These are phyloP conservation scores for Sinhomidia bicolor DNA, from an alignment of 2,888 invertebrate genomes.

Conservation along the genomic window DNA sequence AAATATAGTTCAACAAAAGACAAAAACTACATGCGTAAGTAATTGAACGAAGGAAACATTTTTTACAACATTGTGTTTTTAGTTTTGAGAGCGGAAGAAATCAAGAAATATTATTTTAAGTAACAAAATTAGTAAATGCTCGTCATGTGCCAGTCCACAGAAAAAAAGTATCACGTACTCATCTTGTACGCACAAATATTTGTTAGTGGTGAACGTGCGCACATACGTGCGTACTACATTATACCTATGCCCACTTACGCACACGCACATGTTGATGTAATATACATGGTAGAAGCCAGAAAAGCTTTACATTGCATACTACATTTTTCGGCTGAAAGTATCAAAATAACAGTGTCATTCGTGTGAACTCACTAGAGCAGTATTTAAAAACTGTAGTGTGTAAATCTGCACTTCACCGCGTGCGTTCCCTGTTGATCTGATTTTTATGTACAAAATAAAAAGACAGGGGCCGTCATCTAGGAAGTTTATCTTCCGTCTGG, in stretches of 20 bases:
- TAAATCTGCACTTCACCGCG: background rate
- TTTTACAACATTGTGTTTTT: background rate
- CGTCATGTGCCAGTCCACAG: background rate
- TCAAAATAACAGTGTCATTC: slow-evolving; percentile 10
- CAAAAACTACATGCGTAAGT: slow-evolving; percentile 30
- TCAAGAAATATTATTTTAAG: background rate
- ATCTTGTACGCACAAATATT: no score
- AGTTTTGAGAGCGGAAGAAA: background rate
- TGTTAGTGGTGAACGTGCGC: no score
- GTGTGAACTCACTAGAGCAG: background rate
- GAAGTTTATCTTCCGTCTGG: slow-evolving; percentile 54
- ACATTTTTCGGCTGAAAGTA: background rate
- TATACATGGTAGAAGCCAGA: background rate
- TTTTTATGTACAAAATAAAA: slow-evolving; percentile 40
- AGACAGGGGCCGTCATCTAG: slow-evolving; percentile 58
- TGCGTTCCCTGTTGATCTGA: slow-evolving; percentile 47
- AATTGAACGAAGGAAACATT: background rate
- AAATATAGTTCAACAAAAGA: slow-evolving; percentile 7
- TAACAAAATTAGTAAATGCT: slow-evolving; percentile 1
- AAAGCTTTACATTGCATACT: no score
- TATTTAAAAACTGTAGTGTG: background rate
- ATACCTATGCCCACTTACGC: no score
- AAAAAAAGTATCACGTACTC: no score
- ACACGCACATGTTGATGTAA: background rate
- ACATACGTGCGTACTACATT: no score